These are phyloP conservation scores for Ericerus pela DNA, from an alignment of 1,140 invertebrate species.

Conservation along the genomic window DNA sequence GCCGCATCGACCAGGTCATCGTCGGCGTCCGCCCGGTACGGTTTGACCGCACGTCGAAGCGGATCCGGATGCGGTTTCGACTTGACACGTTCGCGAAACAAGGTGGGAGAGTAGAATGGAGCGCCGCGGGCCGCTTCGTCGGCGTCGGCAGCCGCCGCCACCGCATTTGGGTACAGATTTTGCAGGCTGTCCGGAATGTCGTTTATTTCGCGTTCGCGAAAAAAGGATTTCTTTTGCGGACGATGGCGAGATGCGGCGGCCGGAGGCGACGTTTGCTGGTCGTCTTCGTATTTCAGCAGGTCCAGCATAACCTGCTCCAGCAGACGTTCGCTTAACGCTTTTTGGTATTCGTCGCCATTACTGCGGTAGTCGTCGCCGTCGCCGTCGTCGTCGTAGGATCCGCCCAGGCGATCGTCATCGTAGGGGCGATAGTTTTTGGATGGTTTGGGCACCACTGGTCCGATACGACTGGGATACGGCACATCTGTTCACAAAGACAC, in stretches of 20 bases:
- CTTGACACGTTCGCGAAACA: conserved; percentile 21
- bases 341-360: not conserved
- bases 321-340: not conserved
- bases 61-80: conserved; percentile 11
- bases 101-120: conserved; percentile 16
- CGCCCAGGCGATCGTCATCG: not conserved
- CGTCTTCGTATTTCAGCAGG: not conserved
- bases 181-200: conserved; percentile 17
- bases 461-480: too few species aligned
- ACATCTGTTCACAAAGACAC: too few species aligned
- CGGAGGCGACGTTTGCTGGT: not conserved
- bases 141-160: not conserved
- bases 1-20: conserved; percentile 20
- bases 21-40: conserved; percentile 19
- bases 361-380: conserved; percentile 1
- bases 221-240: conserved; percentile 20
- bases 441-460: too few species aligned
- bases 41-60: conserved; percentile 17
- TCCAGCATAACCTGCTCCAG: conserved; percentile 4
- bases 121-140: conserved; percentile 16
- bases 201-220: conserved; percentile 21
- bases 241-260: not conserved
- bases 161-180: conserved; percentile 13
- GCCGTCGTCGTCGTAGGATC: conserved; percentile 4
- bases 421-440: not conserved